These are phyloP conservation scores for Tinamus guttatus DNA, from an alignment of 2,113 vertebrate genomes.

Conservation along the genomic window DNA sequence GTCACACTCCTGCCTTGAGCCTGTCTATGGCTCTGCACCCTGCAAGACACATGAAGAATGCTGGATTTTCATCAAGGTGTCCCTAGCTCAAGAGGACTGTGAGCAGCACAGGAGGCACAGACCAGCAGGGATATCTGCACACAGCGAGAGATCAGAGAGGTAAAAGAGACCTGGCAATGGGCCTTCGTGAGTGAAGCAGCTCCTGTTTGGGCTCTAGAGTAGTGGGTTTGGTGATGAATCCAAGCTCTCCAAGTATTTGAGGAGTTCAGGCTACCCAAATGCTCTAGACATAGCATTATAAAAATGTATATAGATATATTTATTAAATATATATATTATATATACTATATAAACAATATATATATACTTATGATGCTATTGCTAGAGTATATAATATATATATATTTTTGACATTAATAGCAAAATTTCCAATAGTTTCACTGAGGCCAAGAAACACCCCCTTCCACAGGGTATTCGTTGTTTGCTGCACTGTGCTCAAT, in stretches of 20 bases:
- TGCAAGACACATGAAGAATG: not conserved
- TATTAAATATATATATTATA: too few relatives aligned
- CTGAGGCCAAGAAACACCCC: not conserved
- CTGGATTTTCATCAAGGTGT: not conserved
- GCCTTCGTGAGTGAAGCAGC: not conserved
- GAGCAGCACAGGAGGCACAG: not conserved
- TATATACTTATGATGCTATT: too few relatives aligned
- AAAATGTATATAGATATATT: too few relatives aligned
- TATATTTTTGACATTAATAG: not conserved
- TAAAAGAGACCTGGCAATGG: not conserved
- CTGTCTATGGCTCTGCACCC: not conserved
- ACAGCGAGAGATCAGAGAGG: not conserved
- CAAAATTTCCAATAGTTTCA: not conserved
- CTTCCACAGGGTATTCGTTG: not conserved
- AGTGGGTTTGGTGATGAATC: not conserved
- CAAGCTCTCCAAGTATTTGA: not conserved
- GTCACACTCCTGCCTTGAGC: not conserved
- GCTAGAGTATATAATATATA: not conserved
- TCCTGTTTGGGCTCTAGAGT: not conserved
- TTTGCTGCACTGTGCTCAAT: not conserved
- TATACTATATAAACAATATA: too few relatives aligned
- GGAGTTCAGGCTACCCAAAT: not conserved
- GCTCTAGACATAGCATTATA: not conserved
- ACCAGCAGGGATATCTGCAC: not conserved
- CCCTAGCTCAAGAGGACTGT: not conserved